Percentiles rank a stretch among this genome's conserved stretches.
Evolutionary conservation across 1,140 invertebrate genomes (phyloP).

Genomic region (Drosophila ogumai): DNA sequence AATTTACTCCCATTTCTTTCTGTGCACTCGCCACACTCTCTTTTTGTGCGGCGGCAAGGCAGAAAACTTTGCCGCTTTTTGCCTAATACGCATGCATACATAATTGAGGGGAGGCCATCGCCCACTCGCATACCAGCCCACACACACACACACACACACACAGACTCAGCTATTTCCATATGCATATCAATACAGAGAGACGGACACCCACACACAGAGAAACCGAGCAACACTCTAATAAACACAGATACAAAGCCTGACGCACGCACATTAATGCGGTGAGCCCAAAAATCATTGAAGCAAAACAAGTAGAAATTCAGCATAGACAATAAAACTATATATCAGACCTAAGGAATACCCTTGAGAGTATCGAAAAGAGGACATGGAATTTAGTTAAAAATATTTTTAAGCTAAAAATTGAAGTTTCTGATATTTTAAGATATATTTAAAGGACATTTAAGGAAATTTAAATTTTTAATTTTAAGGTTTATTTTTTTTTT

Average conservation of each 20-base stretch:
- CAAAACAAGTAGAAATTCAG: constrained; percentile 48
- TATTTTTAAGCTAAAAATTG: background rate
- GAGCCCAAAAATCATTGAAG: constrained; percentile 76
- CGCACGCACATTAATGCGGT: constrained; percentile 71
- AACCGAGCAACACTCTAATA: constrained; percentile 58
- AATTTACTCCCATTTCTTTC: background rate
- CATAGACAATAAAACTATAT: background rate
- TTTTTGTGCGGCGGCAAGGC: constrained; percentile 29
- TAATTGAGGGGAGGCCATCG: constrained; percentile 57
- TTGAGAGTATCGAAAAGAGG: background rate
- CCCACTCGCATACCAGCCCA: constrained; percentile 6
- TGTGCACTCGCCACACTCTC: constrained; percentile 15
- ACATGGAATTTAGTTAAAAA: background rate
- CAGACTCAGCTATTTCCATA: constrained; percentile 29
- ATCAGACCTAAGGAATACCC: constrained; percentile 3
- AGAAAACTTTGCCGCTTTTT: constrained; percentile 63
- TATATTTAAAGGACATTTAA: no score
- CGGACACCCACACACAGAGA: constrained; percentile 1
- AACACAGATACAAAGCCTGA: constrained; percentile 58
- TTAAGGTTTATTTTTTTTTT: no score
- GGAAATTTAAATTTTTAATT: no score
- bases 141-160: background rate
- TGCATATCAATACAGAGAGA: constrained; percentile 53
- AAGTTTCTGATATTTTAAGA: background rate
- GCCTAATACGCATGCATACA: constrained; percentile 75